Percentiles rank a stretch among this genome's conserved stretches.
Conservation (phyloP, 2,113 vertebrate species). For the Lepus timidus region DNA sequence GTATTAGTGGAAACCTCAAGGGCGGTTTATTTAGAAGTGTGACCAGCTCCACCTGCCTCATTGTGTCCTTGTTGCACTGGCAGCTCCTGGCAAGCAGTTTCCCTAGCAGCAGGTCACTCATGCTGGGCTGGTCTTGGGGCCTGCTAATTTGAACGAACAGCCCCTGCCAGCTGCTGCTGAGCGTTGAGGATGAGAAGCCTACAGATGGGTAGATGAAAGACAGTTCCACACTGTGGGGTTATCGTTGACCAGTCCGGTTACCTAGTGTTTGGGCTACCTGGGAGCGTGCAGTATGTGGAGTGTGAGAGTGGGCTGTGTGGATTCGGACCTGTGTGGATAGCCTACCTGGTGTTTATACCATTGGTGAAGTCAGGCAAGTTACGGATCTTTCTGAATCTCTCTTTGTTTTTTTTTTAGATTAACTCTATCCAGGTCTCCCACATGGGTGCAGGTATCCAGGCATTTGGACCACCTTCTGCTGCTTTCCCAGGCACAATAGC, state of each 20-base stretch:
- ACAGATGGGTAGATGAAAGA: constrained; percentile 25
- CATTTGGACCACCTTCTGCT: no score
- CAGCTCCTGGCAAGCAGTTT: neutral
- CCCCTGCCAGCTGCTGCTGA: neutral
- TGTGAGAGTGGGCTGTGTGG: neutral
- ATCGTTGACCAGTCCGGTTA: neutral
- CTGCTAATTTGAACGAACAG: constrained; percentile 37
- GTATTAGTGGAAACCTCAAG: constrained; percentile 41
- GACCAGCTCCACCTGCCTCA: constrained; percentile 22
- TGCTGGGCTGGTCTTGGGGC: neutral
- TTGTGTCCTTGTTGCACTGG: neutral
- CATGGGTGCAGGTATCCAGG: no score
- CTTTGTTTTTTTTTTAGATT: neutral
- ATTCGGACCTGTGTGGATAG: neutral
- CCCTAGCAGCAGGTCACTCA: neutral
- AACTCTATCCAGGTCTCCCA: no score
- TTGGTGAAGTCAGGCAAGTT: neutral
- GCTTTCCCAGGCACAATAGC: no score
- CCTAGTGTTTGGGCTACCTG: constrained; percentile 23
- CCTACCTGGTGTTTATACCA: neutral
- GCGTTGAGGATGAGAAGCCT: constrained; percentile 14
- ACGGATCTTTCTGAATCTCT: constrained; percentile 20
- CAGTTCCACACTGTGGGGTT: neutral
- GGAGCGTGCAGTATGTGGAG: no score
- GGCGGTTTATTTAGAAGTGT: constrained; percentile 10